Evolutionary conservation across 2,113 vertebrate species (phyloP).

Genomic region (Perca fluviatilis): DNA sequence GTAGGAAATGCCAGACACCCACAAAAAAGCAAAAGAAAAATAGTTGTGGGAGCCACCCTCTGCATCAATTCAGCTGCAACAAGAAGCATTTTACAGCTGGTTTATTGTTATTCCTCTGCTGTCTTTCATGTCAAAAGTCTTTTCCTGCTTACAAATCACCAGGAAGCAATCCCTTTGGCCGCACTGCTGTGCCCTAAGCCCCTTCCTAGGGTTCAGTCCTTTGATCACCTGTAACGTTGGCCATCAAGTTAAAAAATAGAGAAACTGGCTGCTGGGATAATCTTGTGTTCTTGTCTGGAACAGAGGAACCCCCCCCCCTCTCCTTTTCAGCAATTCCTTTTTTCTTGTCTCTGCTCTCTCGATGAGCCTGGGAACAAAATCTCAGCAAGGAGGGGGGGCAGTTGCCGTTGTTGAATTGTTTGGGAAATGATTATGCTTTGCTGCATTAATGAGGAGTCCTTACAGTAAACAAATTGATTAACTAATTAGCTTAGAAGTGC

Average conservation of each 20-base stretch:
- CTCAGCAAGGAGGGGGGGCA: slow-evolving; percentile 54
- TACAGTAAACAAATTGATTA: slow-evolving; percentile 77
- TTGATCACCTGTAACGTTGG: slow-evolving; percentile 91
- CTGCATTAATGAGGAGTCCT: slow-evolving; percentile 66
- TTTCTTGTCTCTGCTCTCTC: slow-evolving; percentile 71
- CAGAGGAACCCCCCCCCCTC: slow-evolving; percentile 72
- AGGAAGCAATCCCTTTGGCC: slow-evolving; percentile 88
- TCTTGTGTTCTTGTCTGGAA: slow-evolving; percentile 83
- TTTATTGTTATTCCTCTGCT: slow-evolving; percentile 90
- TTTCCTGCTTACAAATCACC: slow-evolving; percentile 93
- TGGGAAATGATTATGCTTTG: slow-evolving; percentile 61
- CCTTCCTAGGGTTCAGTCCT: slow-evolving; percentile 84
- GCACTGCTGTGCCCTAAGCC: slow-evolving; percentile 85
- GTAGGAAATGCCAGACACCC: slow-evolving; percentile 80
- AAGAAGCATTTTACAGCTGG: slow-evolving; percentile 84
- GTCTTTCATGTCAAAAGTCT: slow-evolving; percentile 95
- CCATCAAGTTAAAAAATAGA: slow-evolving; percentile 90
- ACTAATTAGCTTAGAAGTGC: slow-evolving; percentile 72
- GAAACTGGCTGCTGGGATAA: slow-evolving; percentile 87
- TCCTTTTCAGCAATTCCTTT: slow-evolving; percentile 78
- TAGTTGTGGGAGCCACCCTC: slow-evolving; percentile 78
- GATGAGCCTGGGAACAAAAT: slow-evolving; percentile 82
- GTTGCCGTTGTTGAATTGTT: slow-evolving; percentile 69
- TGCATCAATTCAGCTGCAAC: slow-evolving; percentile 77
- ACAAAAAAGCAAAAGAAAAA: slow-evolving; percentile 73